Conservation (phyloP, 2,888 invertebrate genomes). For the Cheilosia variabilis region DNA sequence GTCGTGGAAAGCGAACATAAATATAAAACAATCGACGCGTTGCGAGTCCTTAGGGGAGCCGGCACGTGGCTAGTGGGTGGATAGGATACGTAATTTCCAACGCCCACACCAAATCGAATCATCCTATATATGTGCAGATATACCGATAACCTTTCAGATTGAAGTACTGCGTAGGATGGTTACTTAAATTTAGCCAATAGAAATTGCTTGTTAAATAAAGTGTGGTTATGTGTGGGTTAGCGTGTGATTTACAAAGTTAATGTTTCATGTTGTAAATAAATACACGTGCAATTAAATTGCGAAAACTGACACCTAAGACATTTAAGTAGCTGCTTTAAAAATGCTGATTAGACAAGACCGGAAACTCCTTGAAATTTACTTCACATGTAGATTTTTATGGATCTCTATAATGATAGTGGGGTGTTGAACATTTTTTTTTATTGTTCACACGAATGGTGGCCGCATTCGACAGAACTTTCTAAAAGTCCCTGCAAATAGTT, state of each 20-base stretch:
- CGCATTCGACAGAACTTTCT: too few species aligned
- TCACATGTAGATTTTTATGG: too few species aligned
- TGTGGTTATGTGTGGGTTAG: neutral
- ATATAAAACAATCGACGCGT: constrained; percentile 55
- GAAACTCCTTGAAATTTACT: too few species aligned
- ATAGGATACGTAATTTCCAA: constrained; percentile 30
- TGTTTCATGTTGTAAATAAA: too few species aligned
- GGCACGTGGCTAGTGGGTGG: constrained; percentile 33
- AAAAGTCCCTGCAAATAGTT: too few species aligned
- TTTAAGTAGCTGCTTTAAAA: too few species aligned
- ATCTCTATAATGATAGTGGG: too few species aligned
- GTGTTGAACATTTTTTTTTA: too few species aligned
- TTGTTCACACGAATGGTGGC: too few species aligned
- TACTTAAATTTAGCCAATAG: constrained; percentile 17
- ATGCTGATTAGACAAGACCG: too few species aligned
- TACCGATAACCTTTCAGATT: constrained; percentile 57
- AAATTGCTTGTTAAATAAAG: constrained; percentile 26
- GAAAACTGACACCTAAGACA: too few species aligned
- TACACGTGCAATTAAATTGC: too few species aligned
- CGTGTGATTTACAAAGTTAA: neutral
- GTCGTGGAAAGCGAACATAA: constrained; percentile 54
- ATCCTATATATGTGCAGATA: constrained; percentile 50
- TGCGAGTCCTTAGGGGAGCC: constrained; percentile 9
- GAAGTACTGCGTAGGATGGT: constrained; percentile 40
- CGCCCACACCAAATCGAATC: constrained; percentile 53